Conservation (phyloP, 2,113 vertebrate genomes). For the Phoenicopterus ruber region DNA sequence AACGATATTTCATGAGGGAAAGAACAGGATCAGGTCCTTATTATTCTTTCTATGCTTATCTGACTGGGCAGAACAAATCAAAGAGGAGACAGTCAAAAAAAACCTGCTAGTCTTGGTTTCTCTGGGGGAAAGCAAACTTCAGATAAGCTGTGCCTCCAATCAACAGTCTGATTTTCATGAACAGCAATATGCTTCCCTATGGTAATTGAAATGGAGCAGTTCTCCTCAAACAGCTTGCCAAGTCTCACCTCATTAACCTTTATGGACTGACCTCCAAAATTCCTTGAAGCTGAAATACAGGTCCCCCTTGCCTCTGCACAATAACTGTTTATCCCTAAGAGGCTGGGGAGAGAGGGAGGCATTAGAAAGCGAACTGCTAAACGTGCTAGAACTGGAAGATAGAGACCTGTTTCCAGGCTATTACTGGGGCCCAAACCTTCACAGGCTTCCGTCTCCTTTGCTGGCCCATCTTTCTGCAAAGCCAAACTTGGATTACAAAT, state of each 20-base stretch:
- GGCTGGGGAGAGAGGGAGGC: background rate
- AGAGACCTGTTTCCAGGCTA: background rate
- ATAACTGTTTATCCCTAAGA: background rate
- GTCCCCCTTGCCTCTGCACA: background rate
- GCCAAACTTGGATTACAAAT: background rate
- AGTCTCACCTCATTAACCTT: constrained; percentile 52
- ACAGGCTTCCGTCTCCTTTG: background rate
- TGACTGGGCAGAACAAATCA: constrained; percentile 6
- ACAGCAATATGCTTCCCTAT: background rate
- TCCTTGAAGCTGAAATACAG: constrained; percentile 40
- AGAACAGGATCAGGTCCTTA: background rate
- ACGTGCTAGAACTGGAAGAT: background rate
- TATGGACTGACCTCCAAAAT: constrained; percentile 42
- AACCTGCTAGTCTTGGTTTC: background rate
- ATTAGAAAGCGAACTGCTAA: background rate
- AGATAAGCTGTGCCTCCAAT: constrained; percentile 9
- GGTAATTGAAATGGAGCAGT: constrained; percentile 7
- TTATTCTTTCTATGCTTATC: constrained; percentile 11
- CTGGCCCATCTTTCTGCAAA: background rate
- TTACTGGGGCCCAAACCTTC: background rate
- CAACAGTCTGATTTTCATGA: background rate
- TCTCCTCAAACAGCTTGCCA: constrained; percentile 16
- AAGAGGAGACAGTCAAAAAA: background rate
- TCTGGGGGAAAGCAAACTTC: background rate
- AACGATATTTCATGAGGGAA: background rate